Conservation (phyloP, 2,888 invertebrate genomes). For the Tribolium freemani region DNA sequence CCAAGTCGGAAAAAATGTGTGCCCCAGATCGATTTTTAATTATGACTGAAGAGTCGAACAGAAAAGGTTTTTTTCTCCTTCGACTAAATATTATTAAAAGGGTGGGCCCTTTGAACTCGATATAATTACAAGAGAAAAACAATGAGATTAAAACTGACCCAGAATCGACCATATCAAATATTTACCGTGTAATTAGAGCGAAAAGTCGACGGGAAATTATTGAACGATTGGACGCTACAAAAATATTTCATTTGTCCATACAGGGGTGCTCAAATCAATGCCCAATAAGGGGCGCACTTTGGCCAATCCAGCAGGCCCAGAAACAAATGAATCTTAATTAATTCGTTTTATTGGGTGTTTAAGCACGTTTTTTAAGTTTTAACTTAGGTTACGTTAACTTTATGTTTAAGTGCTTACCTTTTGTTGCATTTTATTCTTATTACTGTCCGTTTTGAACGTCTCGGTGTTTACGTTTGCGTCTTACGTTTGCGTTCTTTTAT, state of each 20-base stretch:
- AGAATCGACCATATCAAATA: slow-evolving; percentile 34
- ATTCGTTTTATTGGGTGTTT: too few relatives aligned
- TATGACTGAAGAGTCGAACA: slow-evolving; percentile 4
- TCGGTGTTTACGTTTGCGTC: too few relatives aligned
- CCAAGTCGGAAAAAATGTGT: slow-evolving; percentile 26
- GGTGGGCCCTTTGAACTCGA: slow-evolving; percentile 36
- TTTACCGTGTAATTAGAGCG: slow-evolving; percentile 26
- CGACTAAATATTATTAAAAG: slow-evolving; percentile 22
- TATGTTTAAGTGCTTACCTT: too few relatives aligned
- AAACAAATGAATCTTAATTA: too few relatives aligned
- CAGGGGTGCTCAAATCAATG: slow-evolving; percentile 27
- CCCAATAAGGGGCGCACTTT: slow-evolving; percentile 9
- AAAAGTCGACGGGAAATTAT: slow-evolving; percentile 25
- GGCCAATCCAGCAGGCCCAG: background rate
- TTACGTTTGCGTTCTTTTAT: too few relatives aligned
- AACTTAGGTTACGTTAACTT: too few relatives aligned
- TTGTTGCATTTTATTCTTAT: too few relatives aligned
- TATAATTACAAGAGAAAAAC: slow-evolving; percentile 41
- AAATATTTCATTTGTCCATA: slow-evolving; percentile 33
- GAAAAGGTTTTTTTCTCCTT: slow-evolving; percentile 7
- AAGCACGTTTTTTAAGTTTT: too few relatives aligned
- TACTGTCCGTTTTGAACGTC: too few relatives aligned
- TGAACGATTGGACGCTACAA: slow-evolving; percentile 11
- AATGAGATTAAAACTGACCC: slow-evolving; percentile 43
- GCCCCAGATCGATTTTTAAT: slow-evolving; percentile 41